phyloP scores from a whole-genome alignment of 2,888 invertebrate species.

The Sialis lutaria region DNA sequence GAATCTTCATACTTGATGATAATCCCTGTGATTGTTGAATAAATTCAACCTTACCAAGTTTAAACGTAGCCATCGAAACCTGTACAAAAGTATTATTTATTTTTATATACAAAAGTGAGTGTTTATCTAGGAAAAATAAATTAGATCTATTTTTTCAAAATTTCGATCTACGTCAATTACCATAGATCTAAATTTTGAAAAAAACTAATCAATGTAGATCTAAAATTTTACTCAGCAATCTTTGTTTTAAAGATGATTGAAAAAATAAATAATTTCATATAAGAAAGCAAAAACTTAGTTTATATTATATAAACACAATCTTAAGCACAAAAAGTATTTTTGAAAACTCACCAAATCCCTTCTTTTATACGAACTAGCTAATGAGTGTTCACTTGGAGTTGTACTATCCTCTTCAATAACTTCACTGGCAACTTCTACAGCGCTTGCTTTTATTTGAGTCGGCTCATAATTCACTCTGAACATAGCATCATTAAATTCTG shows the following conservation, averaged over 20 bases:
- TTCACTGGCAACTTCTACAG: constrained; percentile 70
- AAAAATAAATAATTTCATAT: too few relatives aligned
- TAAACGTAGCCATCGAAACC: constrained; percentile 41
- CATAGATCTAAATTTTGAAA: too few relatives aligned
- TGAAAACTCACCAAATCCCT: constrained; percentile 48
- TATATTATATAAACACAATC: not conserved
- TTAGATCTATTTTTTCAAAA: too few relatives aligned
- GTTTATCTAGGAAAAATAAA: too few relatives aligned
- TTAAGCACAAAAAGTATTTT: not conserved
- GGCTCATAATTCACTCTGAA: constrained; percentile 29
- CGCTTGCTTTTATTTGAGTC: constrained; percentile 13
- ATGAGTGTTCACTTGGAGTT: constrained; percentile 68
- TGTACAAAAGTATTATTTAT: constrained; percentile 12
- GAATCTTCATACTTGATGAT: constrained; percentile 45
- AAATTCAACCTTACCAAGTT: constrained; percentile 57
- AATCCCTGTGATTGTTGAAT: constrained; percentile 52
- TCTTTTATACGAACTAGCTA: constrained; percentile 60
- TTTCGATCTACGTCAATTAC: too few relatives aligned
- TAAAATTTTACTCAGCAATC: too few relatives aligned
- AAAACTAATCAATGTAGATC: too few relatives aligned
- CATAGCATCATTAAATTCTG: constrained; percentile 51
- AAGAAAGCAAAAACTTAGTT: not conserved
- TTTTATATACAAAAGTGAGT: too few relatives aligned
- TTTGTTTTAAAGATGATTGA: too few relatives aligned
- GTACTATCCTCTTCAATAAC: constrained; percentile 62